Percentiles rank a stretch among this genome's conserved stretches.
These are phyloP conservation scores for Danaus chrysippus DNA, from an alignment of 2,888 invertebrate genomes.

Conservation along the genomic window DNA sequence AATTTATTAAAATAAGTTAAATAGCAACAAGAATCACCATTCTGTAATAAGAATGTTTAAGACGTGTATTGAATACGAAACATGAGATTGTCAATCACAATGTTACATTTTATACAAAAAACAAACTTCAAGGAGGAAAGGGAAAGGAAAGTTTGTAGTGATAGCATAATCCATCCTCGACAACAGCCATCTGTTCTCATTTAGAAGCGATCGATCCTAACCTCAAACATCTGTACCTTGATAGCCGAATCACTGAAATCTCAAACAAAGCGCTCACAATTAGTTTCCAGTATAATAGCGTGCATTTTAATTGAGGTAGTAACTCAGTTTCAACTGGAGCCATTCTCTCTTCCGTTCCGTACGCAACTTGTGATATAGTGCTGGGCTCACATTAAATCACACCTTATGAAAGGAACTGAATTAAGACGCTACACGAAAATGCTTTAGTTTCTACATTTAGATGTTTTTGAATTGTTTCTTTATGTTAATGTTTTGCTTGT, in stretches of 20 bases:
- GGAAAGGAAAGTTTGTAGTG: neutral
- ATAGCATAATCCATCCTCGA: neutral
- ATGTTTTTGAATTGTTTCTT: conserved; percentile 7
- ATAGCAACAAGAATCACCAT: too few species aligned
- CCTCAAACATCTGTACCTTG: conserved; percentile 9
- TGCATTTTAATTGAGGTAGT: conserved; percentile 41
- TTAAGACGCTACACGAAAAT: conserved; percentile 34
- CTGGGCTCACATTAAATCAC: conserved; percentile 38
- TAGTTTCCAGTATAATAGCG: conserved; percentile 29
- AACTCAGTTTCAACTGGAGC: conserved; percentile 35
- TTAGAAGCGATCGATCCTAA: conserved; percentile 3
- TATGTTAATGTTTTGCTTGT: neutral
- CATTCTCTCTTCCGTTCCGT: conserved; percentile 25
- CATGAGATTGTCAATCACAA: too few species aligned
- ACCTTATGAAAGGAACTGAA: conserved; percentile 38
- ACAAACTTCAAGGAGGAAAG: too few species aligned
- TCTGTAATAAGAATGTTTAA: too few species aligned
- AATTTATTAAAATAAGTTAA: too few species aligned
- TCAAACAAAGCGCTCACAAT: conserved; percentile 17
- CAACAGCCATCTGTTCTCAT: conserved; percentile 3
- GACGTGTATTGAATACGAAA: too few species aligned
- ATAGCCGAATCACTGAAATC: conserved; percentile 7
- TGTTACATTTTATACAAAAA: neutral
- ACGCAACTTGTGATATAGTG: conserved; percentile 37
- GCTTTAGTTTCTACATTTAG: conserved; percentile 19